Base-by-base conservation (phyloP, 2,797 vertebrate species). In the Oryzias dopingdopingensis region DNA sequence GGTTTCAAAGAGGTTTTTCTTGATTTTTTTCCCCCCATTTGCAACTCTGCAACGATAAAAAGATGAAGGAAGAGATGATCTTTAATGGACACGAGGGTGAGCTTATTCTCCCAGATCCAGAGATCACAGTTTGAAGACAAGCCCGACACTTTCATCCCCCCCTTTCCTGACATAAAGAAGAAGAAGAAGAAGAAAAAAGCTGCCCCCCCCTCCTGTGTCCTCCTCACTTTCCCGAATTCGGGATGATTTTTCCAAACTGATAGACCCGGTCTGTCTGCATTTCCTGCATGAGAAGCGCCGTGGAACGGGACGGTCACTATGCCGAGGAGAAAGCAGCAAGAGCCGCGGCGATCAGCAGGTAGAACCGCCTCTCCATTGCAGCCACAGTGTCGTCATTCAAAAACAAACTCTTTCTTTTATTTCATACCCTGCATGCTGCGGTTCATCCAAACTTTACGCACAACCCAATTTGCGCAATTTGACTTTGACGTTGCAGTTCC, bases 321-420 rank as follows among this genome's bases (percentile, higher is more conserved):
- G 95, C 95, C 95, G 93, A 95, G 95, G 93, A 96, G 95, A 92
- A 96, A 96, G 93, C 96, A 96, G 92, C 94, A 96, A 93, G 96
- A 95, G 86, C 95, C 95, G 88, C 92, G 95, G 91, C 94, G 95
- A 91, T 95, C 94, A 87, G 94, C 95, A 96, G 95, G 94, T 97
- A 96, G 90, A 87, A 85, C 77, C 86, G 56, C 67, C 64, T 67
- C 63, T 67, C 60, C 65, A 62, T 54, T 18, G n/a, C 74, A 8
- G 57, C 59, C 68, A 66, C 67, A 44, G 59, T 59, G 7, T 62
- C 52, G 42, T 45, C 43, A 62, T 68, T 58, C 44, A 67, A 42
- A 45, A 59, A 22, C 24, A 69, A 62, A 73, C 10, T 43, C 44
- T 24, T 22, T 20, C 32, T 24, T 49, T 17, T 24, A 50, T 59